Evolutionary conservation across 2,888 invertebrate genomes (phyloP).

Genomic region (Drosophila neonasuta): DNA sequence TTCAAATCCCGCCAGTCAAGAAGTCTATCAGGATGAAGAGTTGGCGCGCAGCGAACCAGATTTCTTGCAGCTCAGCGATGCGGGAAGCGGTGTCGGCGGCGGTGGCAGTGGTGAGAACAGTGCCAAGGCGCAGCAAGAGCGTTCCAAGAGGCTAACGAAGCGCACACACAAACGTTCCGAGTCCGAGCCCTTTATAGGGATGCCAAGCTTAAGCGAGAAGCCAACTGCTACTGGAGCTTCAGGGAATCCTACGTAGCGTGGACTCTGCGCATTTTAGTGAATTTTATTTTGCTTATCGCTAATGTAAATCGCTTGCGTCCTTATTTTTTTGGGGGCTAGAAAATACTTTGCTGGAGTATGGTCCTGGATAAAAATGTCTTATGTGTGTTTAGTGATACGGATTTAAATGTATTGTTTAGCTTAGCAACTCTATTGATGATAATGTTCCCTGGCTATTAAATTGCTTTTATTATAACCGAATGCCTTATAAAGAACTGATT

Average conservation of each 20-base stretch:
- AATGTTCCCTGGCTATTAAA: not conserved
- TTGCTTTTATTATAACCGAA: constrained; percentile 1
- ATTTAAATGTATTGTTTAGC: constrained; percentile 31
- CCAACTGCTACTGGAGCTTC: constrained; percentile 10
- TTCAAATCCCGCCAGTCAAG: constrained; percentile 43
- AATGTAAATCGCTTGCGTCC: constrained; percentile 39
- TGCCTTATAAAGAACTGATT: not conserved
- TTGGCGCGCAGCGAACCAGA: constrained; percentile 82
- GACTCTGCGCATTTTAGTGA: not conserved
- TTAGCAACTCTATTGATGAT: constrained; percentile 7
- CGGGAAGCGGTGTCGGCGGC: constrained; percentile 41
- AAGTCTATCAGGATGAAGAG: constrained; percentile 79
- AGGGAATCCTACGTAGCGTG: constrained; percentile 55
- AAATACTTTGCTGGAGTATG: constrained; percentile 1
- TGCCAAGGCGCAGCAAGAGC: constrained; percentile 50
- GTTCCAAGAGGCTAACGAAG: constrained; percentile 57
- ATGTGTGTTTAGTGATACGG: constrained; percentile 30
- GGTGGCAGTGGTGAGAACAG: constrained; percentile 39
- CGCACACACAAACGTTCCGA: constrained; percentile 82
- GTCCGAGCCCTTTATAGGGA: constrained; percentile 79
- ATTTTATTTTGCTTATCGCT: constrained; percentile 20
- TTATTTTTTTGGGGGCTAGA: not conserved
- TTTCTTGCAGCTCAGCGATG: constrained; percentile 62
- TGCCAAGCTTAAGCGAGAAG: constrained; percentile 66
- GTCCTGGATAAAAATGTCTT: constrained; percentile 5